Conservation (phyloP, 1,140 invertebrate species). For the Agrypnia vestita region DNA sequence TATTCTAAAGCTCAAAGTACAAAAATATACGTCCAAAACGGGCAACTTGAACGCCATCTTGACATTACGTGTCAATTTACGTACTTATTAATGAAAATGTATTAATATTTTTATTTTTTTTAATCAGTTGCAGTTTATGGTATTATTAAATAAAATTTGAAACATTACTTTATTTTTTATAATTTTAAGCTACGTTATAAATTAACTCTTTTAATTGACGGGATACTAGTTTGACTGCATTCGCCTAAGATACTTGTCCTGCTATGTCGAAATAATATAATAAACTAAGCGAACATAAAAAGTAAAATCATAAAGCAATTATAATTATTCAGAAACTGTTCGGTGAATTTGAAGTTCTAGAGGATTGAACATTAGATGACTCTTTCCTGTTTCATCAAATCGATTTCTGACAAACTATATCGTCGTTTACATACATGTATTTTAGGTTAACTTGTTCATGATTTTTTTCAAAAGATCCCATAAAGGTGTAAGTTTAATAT, state of each 20-base stretch:
- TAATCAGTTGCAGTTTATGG: neutral
- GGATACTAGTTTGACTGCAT: constrained; percentile 16
- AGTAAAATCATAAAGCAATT: neutral
- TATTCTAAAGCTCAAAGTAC: neutral
- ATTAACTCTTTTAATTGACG: neutral
- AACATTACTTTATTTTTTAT: neutral
- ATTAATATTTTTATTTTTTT: constrained; percentile 7
- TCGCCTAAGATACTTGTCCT: neutral
- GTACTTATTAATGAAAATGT: neutral
- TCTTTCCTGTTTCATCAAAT: neutral
- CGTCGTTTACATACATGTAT: constrained; percentile 7
- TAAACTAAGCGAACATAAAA: constrained; percentile 32
- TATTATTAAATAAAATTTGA: neutral
- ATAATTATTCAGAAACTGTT: no score
- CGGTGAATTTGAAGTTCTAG: no score
- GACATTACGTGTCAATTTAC: constrained; percentile 5
- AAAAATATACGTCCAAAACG: neutral
- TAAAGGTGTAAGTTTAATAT: neutral
- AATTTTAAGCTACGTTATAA: no score
- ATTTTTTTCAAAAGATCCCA: neutral
- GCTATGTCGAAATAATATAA: constrained; percentile 9
- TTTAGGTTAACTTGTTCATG: constrained; percentile 24
- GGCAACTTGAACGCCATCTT: constrained; percentile 23
- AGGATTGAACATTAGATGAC: no score
- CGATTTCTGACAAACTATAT: neutral